phyloP scores from a whole-genome alignment of 2,888 invertebrate species.

The Flexamia atlantica region DNA sequence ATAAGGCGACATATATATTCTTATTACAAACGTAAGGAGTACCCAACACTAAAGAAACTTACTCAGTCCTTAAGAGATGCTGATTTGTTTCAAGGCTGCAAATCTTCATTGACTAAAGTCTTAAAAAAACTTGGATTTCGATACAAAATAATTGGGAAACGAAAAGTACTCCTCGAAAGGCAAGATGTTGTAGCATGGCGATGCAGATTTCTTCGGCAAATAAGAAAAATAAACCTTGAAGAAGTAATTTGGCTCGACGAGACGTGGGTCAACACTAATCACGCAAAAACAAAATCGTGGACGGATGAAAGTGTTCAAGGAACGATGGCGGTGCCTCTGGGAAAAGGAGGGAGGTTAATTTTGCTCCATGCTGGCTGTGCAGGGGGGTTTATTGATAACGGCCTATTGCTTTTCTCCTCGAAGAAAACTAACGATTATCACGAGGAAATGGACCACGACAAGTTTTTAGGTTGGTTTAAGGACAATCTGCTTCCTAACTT shows the following conservation, averaged over 20 bases:
- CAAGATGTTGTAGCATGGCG: slow-evolving; percentile 43
- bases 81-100: slow-evolving; percentile 41
- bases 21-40: slow-evolving; percentile 28
- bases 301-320: slow-evolving; percentile 9
- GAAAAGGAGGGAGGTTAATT: slow-evolving; percentile 49
- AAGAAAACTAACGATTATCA: slow-evolving; percentile 51
- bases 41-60: slow-evolving; percentile 48
- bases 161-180: slow-evolving; percentile 20
- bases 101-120: neutral
- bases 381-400: slow-evolving; percentile 34
- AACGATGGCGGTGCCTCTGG: slow-evolving; percentile 28
- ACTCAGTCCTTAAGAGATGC: neutral
- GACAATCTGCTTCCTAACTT: slow-evolving; percentile 33
- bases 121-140: slow-evolving; percentile 35
- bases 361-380: slow-evolving; percentile 44
- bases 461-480: slow-evolving; percentile 39
- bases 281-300: slow-evolving; percentile 1
- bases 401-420: slow-evolving; percentile 16
- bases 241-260: slow-evolving; percentile 47
- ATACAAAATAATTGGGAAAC: slow-evolving; percentile 18
- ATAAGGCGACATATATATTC: slow-evolving; percentile 32
- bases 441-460: slow-evolving; percentile 48
- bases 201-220: slow-evolving; percentile 43
- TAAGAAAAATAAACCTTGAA: slow-evolving; percentile 13
- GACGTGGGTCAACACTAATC: slow-evolving; percentile 48